Conservation (phyloP, 1,140 invertebrate species). For the Megalopta genalis region DNA sequence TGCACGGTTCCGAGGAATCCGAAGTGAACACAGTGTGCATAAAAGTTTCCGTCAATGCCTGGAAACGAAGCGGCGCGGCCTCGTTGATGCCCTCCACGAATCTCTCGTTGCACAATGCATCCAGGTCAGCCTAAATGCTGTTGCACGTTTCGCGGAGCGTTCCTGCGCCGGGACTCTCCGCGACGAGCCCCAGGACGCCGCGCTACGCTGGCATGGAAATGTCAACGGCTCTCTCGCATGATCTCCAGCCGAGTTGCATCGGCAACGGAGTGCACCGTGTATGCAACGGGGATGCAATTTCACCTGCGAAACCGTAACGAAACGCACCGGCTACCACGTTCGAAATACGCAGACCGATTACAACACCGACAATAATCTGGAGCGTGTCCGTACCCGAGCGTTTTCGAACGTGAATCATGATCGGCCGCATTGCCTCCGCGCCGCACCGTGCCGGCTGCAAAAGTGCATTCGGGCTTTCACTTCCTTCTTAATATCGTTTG, state of each 20-base stretch:
- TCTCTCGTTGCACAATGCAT: slow-evolving; percentile 26
- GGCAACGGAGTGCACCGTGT: too few relatives aligned
- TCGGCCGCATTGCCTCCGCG: neutral
- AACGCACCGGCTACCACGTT: neutral
- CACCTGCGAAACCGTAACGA: slow-evolving; percentile 47
- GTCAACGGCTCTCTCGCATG: slow-evolving; percentile 59
- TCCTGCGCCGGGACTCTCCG: slow-evolving; percentile 52
- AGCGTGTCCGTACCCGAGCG: slow-evolving; percentile 9
- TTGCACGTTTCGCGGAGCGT: slow-evolving; percentile 58
- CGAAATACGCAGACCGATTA: neutral
- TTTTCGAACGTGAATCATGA: slow-evolving; percentile 38
- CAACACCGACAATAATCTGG: slow-evolving; percentile 29
- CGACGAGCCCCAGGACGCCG: slow-evolving; percentile 43
- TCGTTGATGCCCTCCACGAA: slow-evolving; percentile 7
- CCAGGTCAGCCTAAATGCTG: slow-evolving; percentile 46
- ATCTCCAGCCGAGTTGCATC: slow-evolving; percentile 51
- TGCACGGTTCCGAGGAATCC: neutral
- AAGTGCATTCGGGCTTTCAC: neutral
- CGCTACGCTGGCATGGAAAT: slow-evolving; percentile 45
- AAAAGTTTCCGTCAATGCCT: neutral
- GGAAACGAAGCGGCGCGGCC: neutral
- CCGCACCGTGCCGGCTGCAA: neutral
- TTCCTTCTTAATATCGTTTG: slow-evolving; percentile 3
- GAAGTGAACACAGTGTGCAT: neutral
- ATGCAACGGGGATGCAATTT: slow-evolving; percentile 45